Percentiles rank a stretch among this genome's conserved stretches.
Evolutionary conservation across 1,140 invertebrate species (phyloP).

Genomic region (Subanguina moxae): DNA sequence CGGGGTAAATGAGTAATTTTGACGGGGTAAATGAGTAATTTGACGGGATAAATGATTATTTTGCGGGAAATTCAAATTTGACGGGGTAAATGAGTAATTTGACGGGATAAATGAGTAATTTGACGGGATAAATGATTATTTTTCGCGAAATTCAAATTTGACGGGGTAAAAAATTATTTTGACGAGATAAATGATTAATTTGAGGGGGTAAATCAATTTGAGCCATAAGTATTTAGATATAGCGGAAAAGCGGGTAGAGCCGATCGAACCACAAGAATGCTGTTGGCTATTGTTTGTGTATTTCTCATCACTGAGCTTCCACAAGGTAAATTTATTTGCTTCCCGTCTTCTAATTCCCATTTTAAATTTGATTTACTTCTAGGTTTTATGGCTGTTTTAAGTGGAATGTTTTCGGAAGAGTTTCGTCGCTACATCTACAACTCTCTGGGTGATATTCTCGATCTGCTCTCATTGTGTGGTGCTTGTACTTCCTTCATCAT

Average conservation of each 20-base stretch:
- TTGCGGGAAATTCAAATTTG: too few species aligned
- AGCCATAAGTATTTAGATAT: background rate
- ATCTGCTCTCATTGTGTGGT: slow-evolving; percentile 52
- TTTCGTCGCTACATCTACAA: slow-evolving; percentile 46
- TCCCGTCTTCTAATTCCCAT: background rate
- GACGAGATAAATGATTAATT: too few species aligned
- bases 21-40: too few species aligned
- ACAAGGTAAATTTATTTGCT: slow-evolving; percentile 23
- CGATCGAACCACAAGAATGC: slow-evolving; percentile 54
- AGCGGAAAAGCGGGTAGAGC: slow-evolving; percentile 26
- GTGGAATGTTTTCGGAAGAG: slow-evolving; percentile 49
- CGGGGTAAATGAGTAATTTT: too few species aligned
- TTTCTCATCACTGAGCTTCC: slow-evolving; percentile 55
- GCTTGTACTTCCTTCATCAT: slow-evolving; percentile 57
- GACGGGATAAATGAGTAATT: too few species aligned
- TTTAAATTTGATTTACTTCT: slow-evolving; percentile 20
- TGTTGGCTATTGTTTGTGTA: slow-evolving; percentile 55
- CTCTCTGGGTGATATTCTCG: slow-evolving; percentile 53
- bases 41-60: too few species aligned
- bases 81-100: too few species aligned
- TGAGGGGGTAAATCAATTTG: too few species aligned
- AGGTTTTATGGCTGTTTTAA: slow-evolving; percentile 50
- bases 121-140: too few species aligned
- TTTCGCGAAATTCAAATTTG: too few species aligned
- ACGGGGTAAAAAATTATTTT: too few species aligned